These are phyloP conservation scores for Clarias magur DNA, from an alignment of 2,113 vertebrate genomes.

Conservation along the genomic window DNA sequence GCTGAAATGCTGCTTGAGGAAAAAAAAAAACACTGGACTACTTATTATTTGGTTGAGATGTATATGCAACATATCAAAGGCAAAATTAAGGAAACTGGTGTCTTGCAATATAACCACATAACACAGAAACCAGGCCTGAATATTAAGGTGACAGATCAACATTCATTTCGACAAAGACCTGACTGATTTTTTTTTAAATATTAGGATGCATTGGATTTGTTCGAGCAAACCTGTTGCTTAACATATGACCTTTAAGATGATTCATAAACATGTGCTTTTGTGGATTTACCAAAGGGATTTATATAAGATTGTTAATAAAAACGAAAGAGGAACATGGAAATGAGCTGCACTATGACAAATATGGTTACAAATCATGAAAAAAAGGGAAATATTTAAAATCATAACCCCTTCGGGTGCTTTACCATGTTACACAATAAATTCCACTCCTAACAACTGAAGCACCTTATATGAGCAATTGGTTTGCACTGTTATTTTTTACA, in stretches of 20 bases:
- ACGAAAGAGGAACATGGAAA: not conserved
- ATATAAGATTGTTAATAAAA: not conserved
- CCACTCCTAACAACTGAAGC: conserved; percentile 12
- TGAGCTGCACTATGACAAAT: conserved; percentile 3
- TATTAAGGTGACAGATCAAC: not conserved
- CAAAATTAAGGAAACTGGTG: not conserved
- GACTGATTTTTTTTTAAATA: not conserved
- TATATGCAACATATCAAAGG: not conserved
- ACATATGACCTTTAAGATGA: not conserved
- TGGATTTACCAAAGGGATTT: not conserved
- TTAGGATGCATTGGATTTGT: not conserved
- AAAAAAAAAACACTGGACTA: not conserved
- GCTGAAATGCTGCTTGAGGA: conserved; percentile 23
- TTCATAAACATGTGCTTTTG: not conserved
- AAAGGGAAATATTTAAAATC: conserved; percentile 9
- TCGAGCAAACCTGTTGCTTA: not conserved
- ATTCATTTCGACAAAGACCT: not conserved
- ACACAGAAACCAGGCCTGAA: conserved; percentile 6
- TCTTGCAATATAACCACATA: conserved; percentile 28
- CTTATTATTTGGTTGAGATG: conserved; percentile 9
- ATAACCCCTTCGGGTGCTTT: no score
- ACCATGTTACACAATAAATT: conserved; percentile 10
- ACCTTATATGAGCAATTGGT: not conserved
- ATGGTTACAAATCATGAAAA: not conserved
- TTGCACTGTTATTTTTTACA: conserved; percentile 15